Base-by-base conservation (phyloP, 2,888 invertebrate genomes). In the Ectemnius cavifrons region DNA sequence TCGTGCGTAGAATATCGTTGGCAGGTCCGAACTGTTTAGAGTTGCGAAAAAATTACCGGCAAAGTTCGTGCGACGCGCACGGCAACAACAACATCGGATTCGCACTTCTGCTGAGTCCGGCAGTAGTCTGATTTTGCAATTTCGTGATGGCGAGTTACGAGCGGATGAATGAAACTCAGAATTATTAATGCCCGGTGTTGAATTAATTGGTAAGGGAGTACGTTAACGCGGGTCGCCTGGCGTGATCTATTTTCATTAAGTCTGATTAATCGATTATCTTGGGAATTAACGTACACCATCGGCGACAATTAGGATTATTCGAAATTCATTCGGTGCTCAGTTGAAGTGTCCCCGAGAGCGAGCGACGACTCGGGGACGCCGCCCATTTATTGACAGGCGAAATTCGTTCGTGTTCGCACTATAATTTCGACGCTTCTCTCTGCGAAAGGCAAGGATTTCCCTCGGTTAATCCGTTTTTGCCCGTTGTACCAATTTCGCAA, bases 211-310 rank as follows among this genome's bases (percentile, higher is more conserved):
- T 62, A 71, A 75, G 60, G 75, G 71, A 71, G 58, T 47, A 62
- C 58, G 71, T 68, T 68, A 62, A 63, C 61, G 67, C 5, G 2
- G 37, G 37, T 11, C 65, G 71, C 75, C 47, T n/a, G 18, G 58
- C 46, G 71, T 65, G 71, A 75, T 77, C 74, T 68, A 77, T 77
- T 77, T 68, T 65, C 71, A 75, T 77, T 77, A 75, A 75, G 75
- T 75, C 71, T 77, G 75, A 77, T 76, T 75, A 67, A 67, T 71
- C 71, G 61, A 75, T 77, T 70, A 67, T 59, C 56, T 28, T 27
- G 47, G 13, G 52, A 60, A 58, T 70, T 67, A 62, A 20, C 58
- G 14, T 59, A 58, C 52, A 47, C 8, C 46, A 16, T 28, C n/a
- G n/a, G 16, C 45, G 63, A 23, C 8, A 11, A 47, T 20, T 60